Evolutionary conservation across 2,888 invertebrate genomes (phyloP).

Genomic region (Diarsia rubi): DNA sequence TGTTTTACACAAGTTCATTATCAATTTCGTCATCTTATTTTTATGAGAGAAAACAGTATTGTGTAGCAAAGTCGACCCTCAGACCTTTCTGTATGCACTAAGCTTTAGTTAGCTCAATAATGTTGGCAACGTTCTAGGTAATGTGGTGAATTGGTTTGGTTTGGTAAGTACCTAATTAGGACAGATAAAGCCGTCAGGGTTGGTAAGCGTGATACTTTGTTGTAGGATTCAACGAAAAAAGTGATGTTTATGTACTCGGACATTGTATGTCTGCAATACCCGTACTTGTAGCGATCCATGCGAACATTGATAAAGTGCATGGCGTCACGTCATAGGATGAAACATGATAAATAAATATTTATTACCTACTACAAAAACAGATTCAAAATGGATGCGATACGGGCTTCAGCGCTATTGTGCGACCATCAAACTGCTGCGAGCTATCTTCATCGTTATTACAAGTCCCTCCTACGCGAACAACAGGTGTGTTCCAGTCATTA

Average conservation of each 20-base stretch:
- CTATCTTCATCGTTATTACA: constrained; percentile 81
- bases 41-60: constrained; percentile 13
- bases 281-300: constrained; percentile 1
- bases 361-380: constrained; percentile 61
- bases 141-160: constrained; percentile 28
- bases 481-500: constrained; percentile 87
- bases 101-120: background rate
- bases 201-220: constrained; percentile 21
- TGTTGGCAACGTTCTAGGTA: constrained; percentile 14
- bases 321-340: constrained; percentile 58
- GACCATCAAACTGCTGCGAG: constrained; percentile 79
- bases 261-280: constrained; percentile 9
- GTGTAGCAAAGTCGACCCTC: constrained; percentile 5
- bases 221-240: constrained; percentile 36
- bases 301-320: constrained; percentile 60
- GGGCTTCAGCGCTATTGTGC: constrained; percentile 72
- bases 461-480: constrained; percentile 78
- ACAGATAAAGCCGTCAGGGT: background rate
- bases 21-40: constrained; percentile 53
- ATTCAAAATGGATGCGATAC: constrained; percentile 64
- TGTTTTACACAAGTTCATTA: constrained; percentile 70
- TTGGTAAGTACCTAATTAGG: constrained; percentile 27
- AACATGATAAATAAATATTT: constrained; percentile 68
- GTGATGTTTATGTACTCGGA: background rate
- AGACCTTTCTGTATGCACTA: background rate